Conservation (phyloP, 2,797 vertebrate genomes). For the Mallotus villosus region DNA sequence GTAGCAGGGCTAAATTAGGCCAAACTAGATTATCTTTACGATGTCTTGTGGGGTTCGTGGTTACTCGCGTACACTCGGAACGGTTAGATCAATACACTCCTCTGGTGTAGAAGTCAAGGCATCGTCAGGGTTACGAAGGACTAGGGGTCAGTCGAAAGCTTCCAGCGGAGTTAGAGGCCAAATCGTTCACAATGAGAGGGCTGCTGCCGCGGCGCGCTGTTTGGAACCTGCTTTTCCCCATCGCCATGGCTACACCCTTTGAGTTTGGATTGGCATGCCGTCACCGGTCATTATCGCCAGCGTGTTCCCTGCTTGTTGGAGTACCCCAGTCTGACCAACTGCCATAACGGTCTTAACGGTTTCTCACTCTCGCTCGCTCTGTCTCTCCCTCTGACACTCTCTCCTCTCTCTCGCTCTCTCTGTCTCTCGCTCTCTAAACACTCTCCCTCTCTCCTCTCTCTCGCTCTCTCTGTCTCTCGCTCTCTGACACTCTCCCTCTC, state of each 20-base stretch:
- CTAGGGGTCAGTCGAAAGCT: not conserved
- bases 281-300: conserved; percentile 53
- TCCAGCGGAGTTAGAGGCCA: conserved; percentile 6
- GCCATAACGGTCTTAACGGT: conserved; percentile 4
- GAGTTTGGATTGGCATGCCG: conserved; percentile 49
- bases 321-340: conserved; percentile 21
- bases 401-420: not conserved
- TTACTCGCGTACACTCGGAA: not conserved
- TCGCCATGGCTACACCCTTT: conserved; percentile 55
- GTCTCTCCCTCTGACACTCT: not conserved
- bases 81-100: not conserved
- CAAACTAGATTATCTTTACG: not conserved
- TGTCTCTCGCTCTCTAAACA: not conserved
- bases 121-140: not conserved
- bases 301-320: conserved; percentile 22
- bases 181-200: conserved; percentile 16
- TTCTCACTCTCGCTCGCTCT: not conserved
- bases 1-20: not conserved
- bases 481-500: conserved; percentile 16
- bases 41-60: not conserved
- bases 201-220: conserved; percentile 29
- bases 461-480: not conserved
- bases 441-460: conserved; percentile 9
- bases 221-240: conserved; percentile 43
- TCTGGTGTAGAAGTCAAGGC: not conserved